These are phyloP conservation scores for Danio rerio DNA, from an alignment of 2,113 vertebrate species.

Conservation along the genomic window GRCz12tu NC_133195.1:35111001-35111500, in stretches of 20 bases:
- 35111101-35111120: slow-evolving; percentile 41
- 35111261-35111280: slow-evolving; percentile 2
- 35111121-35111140: neutral
- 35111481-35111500: slow-evolving; percentile 45
- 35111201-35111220: neutral
- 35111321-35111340: slow-evolving; percentile 4
- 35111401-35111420: slow-evolving; percentile 33
- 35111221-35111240: neutral
- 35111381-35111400: neutral
- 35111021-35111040: neutral
- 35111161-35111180: neutral
- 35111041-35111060: neutral
- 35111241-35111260: neutral
- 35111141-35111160: slow-evolving; percentile 10
- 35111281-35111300: neutral
- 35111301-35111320: neutral
- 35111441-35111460: slow-evolving; percentile 39
- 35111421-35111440: slow-evolving; percentile 31
- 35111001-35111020: neutral
- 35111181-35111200: slow-evolving; percentile 23
- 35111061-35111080: neutral
- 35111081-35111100: neutral
- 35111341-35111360: neutral
- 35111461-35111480: slow-evolving; percentile 36
- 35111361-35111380: slow-evolving; percentile 18